phyloP scores from a whole-genome alignment of 1,140 invertebrate genomes.

The Chelonus insularis region DNA sequence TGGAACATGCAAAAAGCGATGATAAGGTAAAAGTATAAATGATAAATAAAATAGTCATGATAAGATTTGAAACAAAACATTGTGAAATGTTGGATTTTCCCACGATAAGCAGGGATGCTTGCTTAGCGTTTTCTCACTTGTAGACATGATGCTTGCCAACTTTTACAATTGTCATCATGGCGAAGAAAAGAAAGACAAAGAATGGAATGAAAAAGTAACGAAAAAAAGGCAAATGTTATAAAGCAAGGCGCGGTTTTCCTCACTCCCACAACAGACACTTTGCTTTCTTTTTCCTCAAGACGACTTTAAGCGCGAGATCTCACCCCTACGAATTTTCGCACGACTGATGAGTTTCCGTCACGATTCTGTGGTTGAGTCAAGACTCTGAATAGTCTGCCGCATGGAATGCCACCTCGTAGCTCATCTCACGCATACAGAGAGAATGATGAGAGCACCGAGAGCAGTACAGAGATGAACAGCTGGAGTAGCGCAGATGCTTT shows the following conservation, averaged over 20 bases:
- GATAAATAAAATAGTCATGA: conserved; percentile 12
- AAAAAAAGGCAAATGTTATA: conserved; percentile 35
- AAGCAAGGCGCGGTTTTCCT: conserved; percentile 31
- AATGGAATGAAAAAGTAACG: conserved; percentile 9
- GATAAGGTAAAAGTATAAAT: conserved; percentile 15
- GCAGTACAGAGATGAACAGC: conserved; percentile 18
- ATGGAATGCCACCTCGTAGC: conserved; percentile 18
- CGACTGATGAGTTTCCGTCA: conserved; percentile 52
- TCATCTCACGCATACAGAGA: conserved; percentile 24
- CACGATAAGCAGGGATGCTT: conserved; percentile 32
- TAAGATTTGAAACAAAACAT: conserved; percentile 14
- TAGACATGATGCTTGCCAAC: conserved; percentile 33
- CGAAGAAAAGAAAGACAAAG: conserved; percentile 2
- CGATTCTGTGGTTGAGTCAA: conserved; percentile 40
- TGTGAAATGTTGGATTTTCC: conserved; percentile 12
- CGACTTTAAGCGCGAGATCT: conserved; percentile 21
- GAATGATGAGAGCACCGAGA: not conserved
- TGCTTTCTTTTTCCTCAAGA: conserved; percentile 17
- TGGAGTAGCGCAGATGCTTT: conserved; percentile 15
- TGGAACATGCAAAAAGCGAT: too few relatives aligned
- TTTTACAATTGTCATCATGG: conserved; percentile 41
- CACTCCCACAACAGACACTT: conserved; percentile 1
- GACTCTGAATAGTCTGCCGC: conserved; percentile 16
- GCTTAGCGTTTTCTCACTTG: conserved; percentile 35
- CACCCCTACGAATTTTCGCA: conserved; percentile 45